Conservation (phyloP, 1,140 invertebrate genomes). For the Hyles vespertilio region DNA sequence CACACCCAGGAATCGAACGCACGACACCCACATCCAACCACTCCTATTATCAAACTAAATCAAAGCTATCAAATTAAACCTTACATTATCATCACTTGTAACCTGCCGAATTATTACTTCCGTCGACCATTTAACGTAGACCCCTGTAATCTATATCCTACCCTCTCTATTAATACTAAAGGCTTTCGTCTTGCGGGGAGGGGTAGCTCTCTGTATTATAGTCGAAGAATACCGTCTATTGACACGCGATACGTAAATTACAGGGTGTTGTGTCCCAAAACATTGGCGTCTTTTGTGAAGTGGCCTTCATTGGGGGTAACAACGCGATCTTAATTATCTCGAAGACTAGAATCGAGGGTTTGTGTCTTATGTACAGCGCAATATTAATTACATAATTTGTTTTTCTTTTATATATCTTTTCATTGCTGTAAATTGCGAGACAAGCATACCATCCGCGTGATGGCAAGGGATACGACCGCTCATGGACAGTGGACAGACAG, state of each 20-base stretch:
- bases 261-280: slow-evolving; percentile 33
- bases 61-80: slow-evolving; percentile 23
- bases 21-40: too few relatives aligned
- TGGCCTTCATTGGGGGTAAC: slow-evolving; percentile 19
- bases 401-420: too few relatives aligned
- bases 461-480: too few relatives aligned
- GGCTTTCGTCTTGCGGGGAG: neutral
- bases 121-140: slow-evolving; percentile 12
- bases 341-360: too few relatives aligned
- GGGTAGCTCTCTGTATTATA: slow-evolving; percentile 10
- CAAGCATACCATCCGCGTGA: too few relatives aligned
- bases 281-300: slow-evolving; percentile 30
- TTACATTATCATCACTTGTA: slow-evolving; percentile 20
- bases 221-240: slow-evolving; percentile 25
- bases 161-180: neutral
- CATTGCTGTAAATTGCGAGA: too few relatives aligned
- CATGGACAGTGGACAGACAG: too few relatives aligned
- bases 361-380: too few relatives aligned
- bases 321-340: slow-evolving; percentile 2
- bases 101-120: slow-evolving; percentile 17
- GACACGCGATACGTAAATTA: slow-evolving; percentile 51
- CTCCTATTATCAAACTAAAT: slow-evolving; percentile 9
- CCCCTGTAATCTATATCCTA: slow-evolving; percentile 7
- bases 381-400: too few relatives aligned
- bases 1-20: too few relatives aligned